A percentile compares a stretch with the other conserved stretches of the same genome.
phyloP scores from a whole-genome alignment of 2,888 invertebrate genomes.

The Scrobipalpa costella region DNA sequence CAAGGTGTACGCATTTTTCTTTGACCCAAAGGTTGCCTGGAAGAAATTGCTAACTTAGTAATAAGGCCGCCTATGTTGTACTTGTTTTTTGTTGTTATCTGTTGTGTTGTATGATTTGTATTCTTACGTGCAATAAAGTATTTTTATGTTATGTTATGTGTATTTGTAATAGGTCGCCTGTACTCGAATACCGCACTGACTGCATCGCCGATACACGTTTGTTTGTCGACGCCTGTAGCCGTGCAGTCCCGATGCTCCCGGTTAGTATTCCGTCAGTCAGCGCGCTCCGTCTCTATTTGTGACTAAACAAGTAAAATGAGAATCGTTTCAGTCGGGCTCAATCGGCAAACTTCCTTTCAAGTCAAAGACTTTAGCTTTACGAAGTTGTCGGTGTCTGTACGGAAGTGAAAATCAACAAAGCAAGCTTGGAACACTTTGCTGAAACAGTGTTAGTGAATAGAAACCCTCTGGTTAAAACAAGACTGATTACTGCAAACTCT shows the following conservation, averaged over 20 bases:
- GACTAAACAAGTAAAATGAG: conserved; percentile 6
- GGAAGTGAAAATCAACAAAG: conserved; percentile 6
- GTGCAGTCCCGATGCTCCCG: not conserved
- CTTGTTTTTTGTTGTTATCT: too few relatives aligned
- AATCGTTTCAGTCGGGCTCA: conserved; percentile 6
- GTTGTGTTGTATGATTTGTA: too few relatives aligned
- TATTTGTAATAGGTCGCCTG: not conserved
- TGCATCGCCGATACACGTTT: not conserved
- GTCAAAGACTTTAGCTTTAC: conserved; percentile 6
- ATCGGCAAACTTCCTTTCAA: conserved; percentile 3
- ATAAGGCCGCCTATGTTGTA: too few relatives aligned
- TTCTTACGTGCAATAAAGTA: too few relatives aligned
- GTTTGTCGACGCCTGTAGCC: not conserved
- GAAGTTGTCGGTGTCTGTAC: conserved; percentile 1
- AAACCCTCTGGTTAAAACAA: not conserved
- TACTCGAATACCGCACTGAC: not conserved
- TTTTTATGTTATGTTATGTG: too few relatives aligned
- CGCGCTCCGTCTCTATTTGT: not conserved
- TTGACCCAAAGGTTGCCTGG: too few relatives aligned
- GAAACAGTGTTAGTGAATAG: too few relatives aligned
- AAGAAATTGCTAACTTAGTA: too few relatives aligned
- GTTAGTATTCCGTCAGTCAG: conserved; percentile 10
- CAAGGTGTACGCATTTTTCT: too few relatives aligned
- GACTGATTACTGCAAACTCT: not conserved
- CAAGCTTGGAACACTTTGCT: not conserved